Percentiles rank a stretch among this genome's conserved stretches.
Conservation (phyloP, 1,140 invertebrate genomes). For the Dreissena polymorpha region DNA sequence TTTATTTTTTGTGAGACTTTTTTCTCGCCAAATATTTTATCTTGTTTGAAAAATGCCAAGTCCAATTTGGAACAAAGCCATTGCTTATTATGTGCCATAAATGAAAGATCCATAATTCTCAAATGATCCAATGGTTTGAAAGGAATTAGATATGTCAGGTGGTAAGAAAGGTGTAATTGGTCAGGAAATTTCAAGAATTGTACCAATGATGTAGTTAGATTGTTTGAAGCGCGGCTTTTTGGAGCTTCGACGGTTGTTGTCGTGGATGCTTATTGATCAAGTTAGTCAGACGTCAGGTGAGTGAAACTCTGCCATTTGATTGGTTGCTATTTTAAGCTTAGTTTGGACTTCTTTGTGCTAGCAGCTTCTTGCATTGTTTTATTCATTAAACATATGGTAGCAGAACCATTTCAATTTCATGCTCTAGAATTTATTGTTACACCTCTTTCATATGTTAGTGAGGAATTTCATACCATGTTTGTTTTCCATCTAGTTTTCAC, state of each 20-base stretch:
- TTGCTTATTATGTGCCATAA: not conserved
- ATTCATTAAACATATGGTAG: not conserved
- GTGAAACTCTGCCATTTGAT: conserved; percentile 42
- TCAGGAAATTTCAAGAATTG: not conserved
- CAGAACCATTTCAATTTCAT: no score
- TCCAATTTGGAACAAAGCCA: conserved; percentile 54
- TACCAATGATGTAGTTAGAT: conserved; percentile 21
- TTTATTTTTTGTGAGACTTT: conserved; percentile 2
- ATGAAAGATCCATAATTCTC: no score
- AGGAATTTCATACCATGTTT: no score
- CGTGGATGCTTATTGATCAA: conserved; percentile 41
- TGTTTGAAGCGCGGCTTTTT: conserved; percentile 16
- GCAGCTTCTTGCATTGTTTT: conserved; percentile 21
- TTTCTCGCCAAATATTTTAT: conserved; percentile 32
- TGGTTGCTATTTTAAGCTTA: conserved; percentile 55
- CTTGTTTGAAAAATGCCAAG: not conserved
- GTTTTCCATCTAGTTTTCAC: no score
- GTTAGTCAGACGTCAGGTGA: conserved; percentile 57
- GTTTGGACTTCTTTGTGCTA: conserved; percentile 35
- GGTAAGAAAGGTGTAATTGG: not conserved
- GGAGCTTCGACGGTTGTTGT: conserved; percentile 28
- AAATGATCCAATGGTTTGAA: no score
- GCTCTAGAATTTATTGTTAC: no score
- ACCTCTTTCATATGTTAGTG: no score
- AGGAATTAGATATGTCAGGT: no score